Evolutionary conservation across 64 coral and sea anemone genomes (phyloP).

Genomic region (Montipora sp.): DNA sequence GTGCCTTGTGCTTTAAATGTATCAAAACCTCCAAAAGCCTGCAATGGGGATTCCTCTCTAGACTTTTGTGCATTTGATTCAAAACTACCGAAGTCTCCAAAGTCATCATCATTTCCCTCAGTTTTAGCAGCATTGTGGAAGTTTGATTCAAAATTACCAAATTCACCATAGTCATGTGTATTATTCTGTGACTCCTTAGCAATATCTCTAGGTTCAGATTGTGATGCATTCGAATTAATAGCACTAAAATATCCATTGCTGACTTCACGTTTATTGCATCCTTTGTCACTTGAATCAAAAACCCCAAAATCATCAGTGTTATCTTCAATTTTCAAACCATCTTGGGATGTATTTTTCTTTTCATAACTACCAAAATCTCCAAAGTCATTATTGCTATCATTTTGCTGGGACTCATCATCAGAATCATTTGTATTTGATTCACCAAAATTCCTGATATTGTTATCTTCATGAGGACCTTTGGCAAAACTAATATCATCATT

Average conservation of each 20-base stretch:
- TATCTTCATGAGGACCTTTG: no score
- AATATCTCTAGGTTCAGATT: no score
- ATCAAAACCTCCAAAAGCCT: neutral
- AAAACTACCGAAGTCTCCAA: conserved; percentile 25
- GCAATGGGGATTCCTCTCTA: no score
- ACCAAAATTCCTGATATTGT: neutral
- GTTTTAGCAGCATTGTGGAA: neutral
- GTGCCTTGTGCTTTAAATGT: neutral
- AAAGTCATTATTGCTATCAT: neutral
- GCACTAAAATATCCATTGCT: neutral
- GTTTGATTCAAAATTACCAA: neutral
- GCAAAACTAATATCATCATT: conserved; percentile 29
- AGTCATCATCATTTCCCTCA: neutral
- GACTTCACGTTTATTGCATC: neutral
- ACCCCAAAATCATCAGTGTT: conserved; percentile 45
- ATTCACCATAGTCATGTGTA: neutral
- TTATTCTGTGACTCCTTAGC: neutral
- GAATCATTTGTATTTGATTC: conserved; percentile 7
- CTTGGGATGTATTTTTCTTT: neutral
- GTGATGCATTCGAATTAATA: neutral
- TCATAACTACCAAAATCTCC: conserved; percentile 27
- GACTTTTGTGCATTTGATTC: neutral
- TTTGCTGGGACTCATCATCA: neutral
- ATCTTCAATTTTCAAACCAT: neutral
- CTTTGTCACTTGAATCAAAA: conserved; percentile 8